phyloP scores from a whole-genome alignment of 2,113 vertebrate species.

The Periophthalmus modestus region DNA sequence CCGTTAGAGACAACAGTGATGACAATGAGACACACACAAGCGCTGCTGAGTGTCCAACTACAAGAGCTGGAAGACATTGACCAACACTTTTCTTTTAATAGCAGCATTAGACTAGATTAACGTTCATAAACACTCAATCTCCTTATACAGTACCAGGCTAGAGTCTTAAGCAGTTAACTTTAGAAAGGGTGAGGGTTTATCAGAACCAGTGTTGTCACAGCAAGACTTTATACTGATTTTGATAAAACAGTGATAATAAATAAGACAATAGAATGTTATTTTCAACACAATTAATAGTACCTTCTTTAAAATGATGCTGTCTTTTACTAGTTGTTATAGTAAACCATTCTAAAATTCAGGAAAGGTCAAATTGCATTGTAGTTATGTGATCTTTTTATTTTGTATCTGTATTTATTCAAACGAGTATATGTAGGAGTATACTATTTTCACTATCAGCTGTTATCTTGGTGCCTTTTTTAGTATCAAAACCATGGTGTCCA shows the following conservation, averaged over 20 bases:
- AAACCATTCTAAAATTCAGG: no score
- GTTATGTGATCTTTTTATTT: no score
- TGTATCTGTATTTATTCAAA: no score
- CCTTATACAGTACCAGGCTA: constrained; percentile 25
- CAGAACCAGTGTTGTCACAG: neutral
- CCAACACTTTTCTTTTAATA: constrained; percentile 67
- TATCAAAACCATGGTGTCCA: no score
- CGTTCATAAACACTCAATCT: constrained; percentile 54
- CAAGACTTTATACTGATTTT: neutral
- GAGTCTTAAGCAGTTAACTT: neutral
- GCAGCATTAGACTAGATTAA: constrained; percentile 67
- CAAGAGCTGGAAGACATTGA: constrained; percentile 39
- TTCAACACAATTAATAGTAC: no score
- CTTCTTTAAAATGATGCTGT: no score
- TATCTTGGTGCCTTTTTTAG: no score
- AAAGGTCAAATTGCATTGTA: no score
- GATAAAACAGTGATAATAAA: neutral
- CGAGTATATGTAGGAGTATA: no score
- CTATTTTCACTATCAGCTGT: no score
- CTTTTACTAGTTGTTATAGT: no score
- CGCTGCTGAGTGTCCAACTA: constrained; percentile 33
- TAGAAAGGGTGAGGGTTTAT: neutral
- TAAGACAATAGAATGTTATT: no score
- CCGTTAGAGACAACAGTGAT: constrained; percentile 34
- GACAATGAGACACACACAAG: constrained; percentile 39